Conservation (phyloP, 1,140 invertebrate species). For the Panulirus ornatus region DNA sequence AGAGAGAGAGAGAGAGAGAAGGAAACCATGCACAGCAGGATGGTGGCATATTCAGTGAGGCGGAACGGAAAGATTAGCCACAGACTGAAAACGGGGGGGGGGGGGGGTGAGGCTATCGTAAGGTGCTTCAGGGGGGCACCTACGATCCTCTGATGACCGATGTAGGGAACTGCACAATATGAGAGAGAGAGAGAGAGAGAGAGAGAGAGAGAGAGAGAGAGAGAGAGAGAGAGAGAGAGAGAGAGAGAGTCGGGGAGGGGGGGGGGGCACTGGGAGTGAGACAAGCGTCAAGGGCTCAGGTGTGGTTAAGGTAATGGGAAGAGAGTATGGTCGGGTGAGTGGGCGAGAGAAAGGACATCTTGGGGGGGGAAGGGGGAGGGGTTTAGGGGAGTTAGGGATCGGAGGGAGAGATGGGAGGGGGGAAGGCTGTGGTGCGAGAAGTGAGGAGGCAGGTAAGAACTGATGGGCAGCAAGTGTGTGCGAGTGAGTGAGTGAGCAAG, state of each 20-base stretch:
- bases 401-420: neutral
- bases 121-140: too few relatives aligned
- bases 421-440: too few relatives aligned
- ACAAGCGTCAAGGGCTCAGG: neutral
- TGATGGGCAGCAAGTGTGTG: neutral
- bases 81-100: too few relatives aligned
- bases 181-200: neutral
- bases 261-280: constrained; percentile 14
- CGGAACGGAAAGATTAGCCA: too few relatives aligned
- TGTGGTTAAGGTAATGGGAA: neutral
- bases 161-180: neutral
- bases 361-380: neutral
- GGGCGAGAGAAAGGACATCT: neutral
- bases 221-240: constrained; percentile 42
- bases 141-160: too few relatives aligned
- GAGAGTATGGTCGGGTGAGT: neutral
- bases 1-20: neutral
- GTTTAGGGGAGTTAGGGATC: neutral
- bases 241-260: constrained; percentile 36
- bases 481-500: neutral
- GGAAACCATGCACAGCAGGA: too few relatives aligned
- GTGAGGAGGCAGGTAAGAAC: neutral
- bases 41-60: too few relatives aligned
- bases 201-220: constrained; percentile 28
- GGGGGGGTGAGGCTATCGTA: too few relatives aligned